These are phyloP conservation scores for Thalpophila matura DNA, from an alignment of 2,888 invertebrate genomes.

Conservation along the genomic window DNA sequence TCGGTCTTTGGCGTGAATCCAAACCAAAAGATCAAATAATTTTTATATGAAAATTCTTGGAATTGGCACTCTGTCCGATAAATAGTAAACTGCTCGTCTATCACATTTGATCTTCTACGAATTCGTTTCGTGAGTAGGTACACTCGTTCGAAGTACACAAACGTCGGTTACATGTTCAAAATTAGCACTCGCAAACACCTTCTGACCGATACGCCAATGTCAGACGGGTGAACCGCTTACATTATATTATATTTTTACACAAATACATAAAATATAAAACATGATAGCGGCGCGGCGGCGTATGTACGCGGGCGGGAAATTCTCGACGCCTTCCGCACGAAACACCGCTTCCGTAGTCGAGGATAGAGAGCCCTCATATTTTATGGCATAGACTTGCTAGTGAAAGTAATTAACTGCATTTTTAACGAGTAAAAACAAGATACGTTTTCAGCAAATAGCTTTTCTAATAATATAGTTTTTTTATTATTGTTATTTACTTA, in stretches of 20 bases:
- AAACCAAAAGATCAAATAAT: constrained; percentile 29
- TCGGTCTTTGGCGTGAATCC: constrained; percentile 36
- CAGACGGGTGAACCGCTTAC: constrained; percentile 30
- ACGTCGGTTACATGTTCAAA: constrained; percentile 31
- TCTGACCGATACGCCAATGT: constrained; percentile 53
- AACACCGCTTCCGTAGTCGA: constrained; percentile 54
- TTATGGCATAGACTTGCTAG: constrained; percentile 15
- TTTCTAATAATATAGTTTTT: too few relatives aligned
- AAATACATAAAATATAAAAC: constrained; percentile 18
- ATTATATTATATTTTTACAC: constrained; percentile 29
- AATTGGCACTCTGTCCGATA: constrained; percentile 39
- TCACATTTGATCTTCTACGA: constrained; percentile 28
- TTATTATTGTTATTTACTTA: constrained; percentile 1
- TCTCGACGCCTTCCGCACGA: constrained; percentile 65
- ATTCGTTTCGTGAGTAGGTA: constrained; percentile 26
- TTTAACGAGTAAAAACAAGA: neutral
- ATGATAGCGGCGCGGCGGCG: constrained; percentile 10
- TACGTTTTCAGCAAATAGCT: too few relatives aligned
- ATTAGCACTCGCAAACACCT: constrained; percentile 37
- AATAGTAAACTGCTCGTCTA: constrained; percentile 36
- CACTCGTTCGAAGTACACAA: constrained; percentile 14
- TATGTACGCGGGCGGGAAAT: constrained; percentile 54
- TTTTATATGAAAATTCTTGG: constrained; percentile 29
- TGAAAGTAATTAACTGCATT: constrained; percentile 18
- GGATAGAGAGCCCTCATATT: constrained; percentile 45